Evolutionary conservation across 2,888 invertebrate genomes (phyloP).

Genomic region (Spodoptera littoralis): DNA sequence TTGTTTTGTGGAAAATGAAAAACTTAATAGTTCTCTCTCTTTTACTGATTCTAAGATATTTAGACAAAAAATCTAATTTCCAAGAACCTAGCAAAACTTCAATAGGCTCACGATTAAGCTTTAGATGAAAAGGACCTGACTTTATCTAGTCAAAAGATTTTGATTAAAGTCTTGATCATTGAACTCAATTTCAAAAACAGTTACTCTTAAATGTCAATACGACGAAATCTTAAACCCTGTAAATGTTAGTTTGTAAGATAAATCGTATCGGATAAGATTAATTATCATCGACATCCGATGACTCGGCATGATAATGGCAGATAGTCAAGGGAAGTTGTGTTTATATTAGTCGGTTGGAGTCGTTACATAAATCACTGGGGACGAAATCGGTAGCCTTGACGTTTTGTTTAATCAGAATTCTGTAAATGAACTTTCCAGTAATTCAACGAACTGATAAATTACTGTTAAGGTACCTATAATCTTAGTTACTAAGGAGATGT

Average conservation of each 20-base stretch:
- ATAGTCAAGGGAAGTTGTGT: constrained; percentile 29
- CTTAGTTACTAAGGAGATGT: too few relatives aligned
- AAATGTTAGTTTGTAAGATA: constrained; percentile 49
- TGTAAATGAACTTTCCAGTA: too few relatives aligned
- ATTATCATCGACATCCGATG: constrained; percentile 73
- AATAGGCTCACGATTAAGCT: too few relatives aligned
- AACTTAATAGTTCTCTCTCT: too few relatives aligned
- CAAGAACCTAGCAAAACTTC: too few relatives aligned
- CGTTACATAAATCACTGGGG: constrained; percentile 32
- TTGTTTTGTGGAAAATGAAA: too few relatives aligned
- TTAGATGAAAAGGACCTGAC: too few relatives aligned
- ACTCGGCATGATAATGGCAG: constrained; percentile 69
- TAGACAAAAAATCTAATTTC: too few relatives aligned
- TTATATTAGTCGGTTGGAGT: constrained; percentile 31
- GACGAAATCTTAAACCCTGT: constrained; percentile 38
- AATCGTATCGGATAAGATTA: constrained; percentile 66
- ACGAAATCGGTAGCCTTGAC: constrained; percentile 17
- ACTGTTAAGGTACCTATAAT: too few relatives aligned
- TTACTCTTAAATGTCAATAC: constrained; percentile 20
- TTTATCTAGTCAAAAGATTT: not conserved
- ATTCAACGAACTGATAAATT: too few relatives aligned
- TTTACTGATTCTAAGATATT: too few relatives aligned
- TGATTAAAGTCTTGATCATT: constrained; percentile 2
- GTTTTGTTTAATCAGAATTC: constrained; percentile 7
- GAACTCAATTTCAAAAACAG: constrained; percentile 6